phyloP scores from a whole-genome alignment of 2,888 invertebrate genomes.

The Ommatoiulus sabulosus region DNA sequence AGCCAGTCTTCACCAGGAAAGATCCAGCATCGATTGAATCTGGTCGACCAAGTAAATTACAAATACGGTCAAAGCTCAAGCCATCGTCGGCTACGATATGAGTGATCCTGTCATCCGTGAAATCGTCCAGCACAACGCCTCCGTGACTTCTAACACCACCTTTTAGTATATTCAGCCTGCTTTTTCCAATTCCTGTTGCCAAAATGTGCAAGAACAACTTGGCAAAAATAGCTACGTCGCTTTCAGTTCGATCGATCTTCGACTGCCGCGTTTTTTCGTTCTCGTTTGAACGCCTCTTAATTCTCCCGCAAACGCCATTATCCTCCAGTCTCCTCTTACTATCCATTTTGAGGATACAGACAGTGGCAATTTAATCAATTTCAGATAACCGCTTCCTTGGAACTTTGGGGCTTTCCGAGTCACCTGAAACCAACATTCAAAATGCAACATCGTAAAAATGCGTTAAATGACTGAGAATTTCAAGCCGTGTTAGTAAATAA shows the following conservation, averaged over 20 bases:
- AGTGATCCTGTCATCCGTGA: background rate
- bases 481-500: no score
- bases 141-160: background rate
- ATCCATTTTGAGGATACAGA: no score
- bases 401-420: no score
- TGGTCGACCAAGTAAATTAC: background rate
- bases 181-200: slow-evolving; percentile 47
- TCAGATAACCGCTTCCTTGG: no score
- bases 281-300: background rate
- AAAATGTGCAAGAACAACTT: background rate
- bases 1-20: background rate
- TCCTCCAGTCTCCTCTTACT: background rate
- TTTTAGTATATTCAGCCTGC: background rate
- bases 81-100: slow-evolving; percentile 42
- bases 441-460: no score
- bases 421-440: no score
- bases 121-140: background rate
- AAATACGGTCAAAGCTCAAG: background rate
- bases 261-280: background rate
- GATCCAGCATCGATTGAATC: background rate
- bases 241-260: background rate
- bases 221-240: background rate
- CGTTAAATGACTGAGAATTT: no score
- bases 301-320: background rate
- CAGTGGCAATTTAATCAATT: no score